Conservation (phyloP, 2,797 vertebrate species). For the Melanotaenia pygmaea region DNA sequence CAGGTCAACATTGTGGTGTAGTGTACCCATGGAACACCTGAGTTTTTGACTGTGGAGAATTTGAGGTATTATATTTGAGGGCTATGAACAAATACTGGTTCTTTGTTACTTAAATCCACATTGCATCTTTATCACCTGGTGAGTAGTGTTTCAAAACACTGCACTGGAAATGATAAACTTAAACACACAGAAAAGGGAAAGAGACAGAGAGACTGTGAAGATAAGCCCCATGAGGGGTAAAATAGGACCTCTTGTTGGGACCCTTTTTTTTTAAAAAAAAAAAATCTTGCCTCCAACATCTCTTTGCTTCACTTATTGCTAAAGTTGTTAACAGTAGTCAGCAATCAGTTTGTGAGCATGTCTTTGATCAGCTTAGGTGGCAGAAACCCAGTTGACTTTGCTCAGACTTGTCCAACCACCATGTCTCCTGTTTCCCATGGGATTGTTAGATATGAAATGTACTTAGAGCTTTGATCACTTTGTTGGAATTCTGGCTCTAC, state of each 20-base stretch:
- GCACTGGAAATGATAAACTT: slow-evolving; percentile 31
- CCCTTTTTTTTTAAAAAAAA: slow-evolving; percentile 18
- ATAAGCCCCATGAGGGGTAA: neutral
- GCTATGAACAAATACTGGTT: slow-evolving; percentile 10
- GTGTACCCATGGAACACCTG: neutral
- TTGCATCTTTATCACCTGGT: slow-evolving; percentile 25
- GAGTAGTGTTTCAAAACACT: slow-evolving; percentile 32
- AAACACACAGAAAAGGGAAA: slow-evolving; percentile 23
- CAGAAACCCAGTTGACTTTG: slow-evolving; percentile 56
- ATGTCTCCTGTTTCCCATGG: slow-evolving; percentile 29
- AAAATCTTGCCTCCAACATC: neutral
- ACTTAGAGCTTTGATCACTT: slow-evolving; percentile 62
- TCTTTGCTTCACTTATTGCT: slow-evolving; percentile 8
- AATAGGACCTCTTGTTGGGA: slow-evolving; percentile 34
- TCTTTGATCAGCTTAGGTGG: slow-evolving; percentile 72
- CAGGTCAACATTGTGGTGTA: neutral
- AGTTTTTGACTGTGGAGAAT: slow-evolving; percentile 5
- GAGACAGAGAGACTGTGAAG: slow-evolving; percentile 23
- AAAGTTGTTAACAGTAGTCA: slow-evolving; percentile 51
- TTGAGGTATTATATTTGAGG: slow-evolving; percentile 6
- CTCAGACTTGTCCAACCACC: slow-evolving; percentile 62
- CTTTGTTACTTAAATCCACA: slow-evolving; percentile 37
- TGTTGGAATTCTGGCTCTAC: slow-evolving; percentile 52
- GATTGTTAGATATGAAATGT: slow-evolving; percentile 42
- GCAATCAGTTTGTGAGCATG: slow-evolving; percentile 26